These are phyloP conservation scores for Uria aalge DNA, from an alignment of 2,113 vertebrate species.

Conservation along the genomic window DNA sequence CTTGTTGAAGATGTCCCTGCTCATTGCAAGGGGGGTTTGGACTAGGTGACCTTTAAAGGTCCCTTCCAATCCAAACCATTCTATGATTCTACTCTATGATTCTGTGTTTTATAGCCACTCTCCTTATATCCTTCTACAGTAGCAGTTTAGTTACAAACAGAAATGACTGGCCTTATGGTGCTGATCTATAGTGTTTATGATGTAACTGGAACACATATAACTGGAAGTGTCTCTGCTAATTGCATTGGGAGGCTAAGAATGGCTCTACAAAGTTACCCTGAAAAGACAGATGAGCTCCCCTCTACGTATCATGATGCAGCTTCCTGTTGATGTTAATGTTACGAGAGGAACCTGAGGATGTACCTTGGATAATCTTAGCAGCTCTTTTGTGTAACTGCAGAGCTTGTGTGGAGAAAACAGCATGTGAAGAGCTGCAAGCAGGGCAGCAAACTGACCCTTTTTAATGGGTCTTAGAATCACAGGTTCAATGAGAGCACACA, in stretches of 20 bases:
- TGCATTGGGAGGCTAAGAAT: background rate
- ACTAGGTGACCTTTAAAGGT: background rate
- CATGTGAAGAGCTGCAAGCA: background rate
- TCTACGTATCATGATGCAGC: background rate
- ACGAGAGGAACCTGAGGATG: background rate
- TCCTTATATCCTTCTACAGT: background rate
- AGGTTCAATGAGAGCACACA: background rate
- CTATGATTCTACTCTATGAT: background rate
- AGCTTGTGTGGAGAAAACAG: background rate
- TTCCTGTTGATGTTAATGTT: background rate
- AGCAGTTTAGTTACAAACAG: background rate
- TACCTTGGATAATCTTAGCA: background rate
- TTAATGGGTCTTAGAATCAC: background rate
- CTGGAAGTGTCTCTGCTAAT: background rate
- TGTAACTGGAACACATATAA: background rate
- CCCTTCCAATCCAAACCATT: background rate
- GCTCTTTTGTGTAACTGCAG: background rate
- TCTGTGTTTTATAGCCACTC: background rate
- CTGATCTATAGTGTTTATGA: background rate
- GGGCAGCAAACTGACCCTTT: background rate
- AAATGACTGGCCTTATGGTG: background rate
- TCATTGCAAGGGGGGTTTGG: background rate
- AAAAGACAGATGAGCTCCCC: background rate
- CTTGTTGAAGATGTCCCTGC: background rate
- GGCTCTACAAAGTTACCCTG: background rate